A percentile compares a stretch with the other conserved stretches of the same genome.
Conservation (phyloP, 2,797 vertebrate genomes). For the Acropternis orthonyx region DNA sequence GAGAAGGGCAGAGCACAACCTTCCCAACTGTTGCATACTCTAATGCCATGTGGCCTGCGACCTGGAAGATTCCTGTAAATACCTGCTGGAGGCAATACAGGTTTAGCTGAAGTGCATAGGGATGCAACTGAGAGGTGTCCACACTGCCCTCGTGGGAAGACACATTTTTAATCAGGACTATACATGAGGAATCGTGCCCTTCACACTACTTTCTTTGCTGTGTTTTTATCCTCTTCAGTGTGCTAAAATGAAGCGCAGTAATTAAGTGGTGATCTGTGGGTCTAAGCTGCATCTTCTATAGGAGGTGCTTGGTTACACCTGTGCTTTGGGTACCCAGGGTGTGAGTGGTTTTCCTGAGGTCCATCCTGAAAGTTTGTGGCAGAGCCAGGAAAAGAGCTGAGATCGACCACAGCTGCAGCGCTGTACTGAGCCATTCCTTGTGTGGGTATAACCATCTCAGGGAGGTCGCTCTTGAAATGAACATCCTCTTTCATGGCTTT, state of each 20-base stretch:
- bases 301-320: neutral
- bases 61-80: slow-evolving; percentile 5
- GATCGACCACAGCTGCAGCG: accelerated
- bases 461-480: neutral
- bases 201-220: neutral
- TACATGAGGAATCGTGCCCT: neutral
- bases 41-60: neutral
- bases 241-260: neutral
- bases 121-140: neutral
- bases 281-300: neutral
- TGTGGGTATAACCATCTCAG: neutral
- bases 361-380: neutral
- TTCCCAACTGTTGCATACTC: neutral
- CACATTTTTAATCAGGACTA: neutral
- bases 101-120: neutral
- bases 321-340: neutral
- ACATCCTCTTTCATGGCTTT: neutral
- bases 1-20: neutral
- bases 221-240: neutral
- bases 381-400: accelerated
- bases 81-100: neutral
- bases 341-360: neutral
- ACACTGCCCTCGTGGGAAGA: neutral
- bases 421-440: neutral
- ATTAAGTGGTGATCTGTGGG: neutral